These are phyloP conservation scores for Agraylea sexmaculata DNA, from an alignment of 1,140 invertebrate genomes.

Conservation along the genomic window DNA sequence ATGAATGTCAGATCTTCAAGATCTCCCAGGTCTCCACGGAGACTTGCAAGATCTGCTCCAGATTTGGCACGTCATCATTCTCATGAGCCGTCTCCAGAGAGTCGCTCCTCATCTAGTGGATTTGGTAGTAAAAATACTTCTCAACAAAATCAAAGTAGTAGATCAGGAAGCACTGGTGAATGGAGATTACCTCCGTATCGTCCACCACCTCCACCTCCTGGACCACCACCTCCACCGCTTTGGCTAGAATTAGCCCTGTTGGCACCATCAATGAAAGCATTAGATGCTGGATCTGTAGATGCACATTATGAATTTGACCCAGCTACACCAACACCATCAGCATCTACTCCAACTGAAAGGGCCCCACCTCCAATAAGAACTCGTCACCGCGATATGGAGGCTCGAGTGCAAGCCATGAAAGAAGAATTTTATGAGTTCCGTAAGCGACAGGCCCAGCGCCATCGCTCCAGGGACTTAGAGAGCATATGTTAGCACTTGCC, in stretches of 20 bases:
- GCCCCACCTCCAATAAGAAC: conserved; percentile 47
- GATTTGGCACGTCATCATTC: conserved; percentile 49
- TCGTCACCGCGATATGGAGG: conserved; percentile 72
- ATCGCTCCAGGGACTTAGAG: conserved; percentile 56
- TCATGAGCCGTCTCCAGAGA: conserved; percentile 71
- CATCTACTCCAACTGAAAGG: conserved; percentile 53
- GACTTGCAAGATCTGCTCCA: conserved; percentile 37
- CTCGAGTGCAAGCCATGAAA: conserved; percentile 85
- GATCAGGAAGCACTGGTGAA: conserved; percentile 59
- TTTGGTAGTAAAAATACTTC: conserved; percentile 88
- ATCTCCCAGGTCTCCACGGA: conserved; percentile 20
- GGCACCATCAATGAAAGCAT: conserved; percentile 26
- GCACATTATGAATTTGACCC: conserved; percentile 92
- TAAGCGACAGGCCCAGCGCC: conserved; percentile 66
- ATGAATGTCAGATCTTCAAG: conserved; percentile 20
- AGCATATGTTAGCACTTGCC: conserved; percentile 52
- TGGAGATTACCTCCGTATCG: conserved; percentile 65
- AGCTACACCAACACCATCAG: conserved; percentile 61
- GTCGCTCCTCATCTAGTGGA: conserved; percentile 73
- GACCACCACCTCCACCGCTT: conserved; percentile 26
- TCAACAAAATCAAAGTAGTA: conserved; percentile 57
- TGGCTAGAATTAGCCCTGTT: conserved; percentile 23
- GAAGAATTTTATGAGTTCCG: conserved; percentile 91
- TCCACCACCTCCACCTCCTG: conserved; percentile 51
- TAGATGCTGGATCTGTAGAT: conserved; percentile 80